phyloP scores from a whole-genome alignment of 2,113 vertebrate genomes.

The Macaca fascicularis region T2T-MFA8v1.1 NC_088375.1:225535001-225535500 shows the following conservation, averaged over 20 bases:
- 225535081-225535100: conserved; percentile 42
- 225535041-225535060: neutral
- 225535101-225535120: neutral
- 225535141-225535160: too few relatives aligned
- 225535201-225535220: too few relatives aligned
- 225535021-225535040: conserved; percentile 44
- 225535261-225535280: neutral
- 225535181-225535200: accelerated
- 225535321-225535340: neutral
- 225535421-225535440: neutral
- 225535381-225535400: neutral
- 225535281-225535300: neutral
- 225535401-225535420: neutral
- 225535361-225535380: neutral
- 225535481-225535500: too few relatives aligned
- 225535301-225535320: neutral
- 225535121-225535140: neutral
- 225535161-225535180: accelerated
- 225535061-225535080: neutral
- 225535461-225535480: neutral
- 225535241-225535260: neutral
- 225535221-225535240: neutral
- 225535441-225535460: neutral
- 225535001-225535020: conserved; percentile 45
- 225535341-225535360: neutral